Conservation (phyloP, 2,113 vertebrate genomes). For the Petroica traversi region DNA sequence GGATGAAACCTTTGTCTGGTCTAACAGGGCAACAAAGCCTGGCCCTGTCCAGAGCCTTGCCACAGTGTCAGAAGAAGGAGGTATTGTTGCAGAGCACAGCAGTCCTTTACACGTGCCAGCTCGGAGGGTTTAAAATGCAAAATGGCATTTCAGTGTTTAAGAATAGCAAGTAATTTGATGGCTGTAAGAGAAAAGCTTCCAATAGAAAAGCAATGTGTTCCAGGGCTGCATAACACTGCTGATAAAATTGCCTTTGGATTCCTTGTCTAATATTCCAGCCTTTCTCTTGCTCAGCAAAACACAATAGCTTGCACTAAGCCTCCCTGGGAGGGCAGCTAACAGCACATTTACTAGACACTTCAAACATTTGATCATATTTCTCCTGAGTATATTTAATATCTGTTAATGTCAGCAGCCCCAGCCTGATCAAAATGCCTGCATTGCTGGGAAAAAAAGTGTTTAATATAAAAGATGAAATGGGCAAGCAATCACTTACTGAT, state of each 20-base stretch:
- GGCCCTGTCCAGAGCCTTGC: background rate
- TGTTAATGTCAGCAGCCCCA: slow-evolving; percentile 60
- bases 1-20: background rate
- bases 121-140: slow-evolving; percentile 28
- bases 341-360: slow-evolving; percentile 66
- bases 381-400: slow-evolving; percentile 66
- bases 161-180: slow-evolving; percentile 58
- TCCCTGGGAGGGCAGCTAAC: slow-evolving; percentile 54
- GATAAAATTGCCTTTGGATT: slow-evolving; percentile 66
- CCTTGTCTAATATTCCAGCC: slow-evolving; percentile 56
- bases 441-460: slow-evolving; percentile 30
- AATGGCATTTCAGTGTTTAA: slow-evolving; percentile 59
- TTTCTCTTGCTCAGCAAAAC: slow-evolving; percentile 62
- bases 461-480: slow-evolving; percentile 36
- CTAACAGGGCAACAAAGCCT: background rate
- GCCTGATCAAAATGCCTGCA: slow-evolving; percentile 42
- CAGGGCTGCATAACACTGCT: slow-evolving; percentile 26
- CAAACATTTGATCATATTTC: slow-evolving; percentile 69
- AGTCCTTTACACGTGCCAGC: background rate
- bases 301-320: slow-evolving; percentile 57
- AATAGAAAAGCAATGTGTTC: slow-evolving; percentile 46
- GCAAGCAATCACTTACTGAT: slow-evolving; percentile 57
- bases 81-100: background rate
- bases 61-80: background rate
- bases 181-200: slow-evolving; percentile 43